phyloP scores from a whole-genome alignment of 1,140 invertebrate genomes.

The Drosophila athabasca region DNA sequence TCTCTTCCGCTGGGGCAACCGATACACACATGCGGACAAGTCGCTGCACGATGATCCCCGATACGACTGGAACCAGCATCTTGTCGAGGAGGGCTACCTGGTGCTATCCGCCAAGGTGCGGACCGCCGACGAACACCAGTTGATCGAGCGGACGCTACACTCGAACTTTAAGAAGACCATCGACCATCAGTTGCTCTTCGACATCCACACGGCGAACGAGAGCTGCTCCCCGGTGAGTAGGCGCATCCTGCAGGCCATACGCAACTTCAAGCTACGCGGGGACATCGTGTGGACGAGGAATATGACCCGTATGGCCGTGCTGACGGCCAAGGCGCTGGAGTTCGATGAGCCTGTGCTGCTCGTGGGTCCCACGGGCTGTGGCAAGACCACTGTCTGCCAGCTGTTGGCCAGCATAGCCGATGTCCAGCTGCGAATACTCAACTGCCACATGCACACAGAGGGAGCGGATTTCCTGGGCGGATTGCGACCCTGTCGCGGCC shows the following conservation, averaged over 20 bases:
- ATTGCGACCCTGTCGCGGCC: constrained; percentile 92
- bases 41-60: constrained; percentile 84
- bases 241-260: constrained; percentile 88
- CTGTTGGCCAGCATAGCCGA: constrained; percentile 89
- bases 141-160: constrained; percentile 91
- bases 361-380: constrained; percentile 99
- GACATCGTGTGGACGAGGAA: constrained; percentile 97
- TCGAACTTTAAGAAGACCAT: constrained; percentile 94
- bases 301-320: constrained; percentile 95
- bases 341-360: constrained; percentile 98
- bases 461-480: constrained; percentile 98
- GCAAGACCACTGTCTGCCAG: constrained; percentile 99
- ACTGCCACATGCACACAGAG: constrained; percentile 99
- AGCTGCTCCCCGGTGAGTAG: constrained; percentile 93
- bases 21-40: constrained; percentile 91
- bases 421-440: constrained; percentile 91
- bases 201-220: constrained; percentile 84
- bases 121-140: constrained; percentile 90
- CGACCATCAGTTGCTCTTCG: constrained; percentile 90
- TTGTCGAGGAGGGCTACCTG: constrained; percentile 98
- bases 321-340: constrained; percentile 94
- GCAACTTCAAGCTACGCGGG: constrained; percentile 86
- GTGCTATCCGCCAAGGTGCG: constrained; percentile 96
- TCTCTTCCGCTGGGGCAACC: constrained; percentile 98
- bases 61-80: constrained; percentile 98